phyloP scores from a whole-genome alignment of 2,888 invertebrate genomes.

The Lissocephala sabroskyi region DNA sequence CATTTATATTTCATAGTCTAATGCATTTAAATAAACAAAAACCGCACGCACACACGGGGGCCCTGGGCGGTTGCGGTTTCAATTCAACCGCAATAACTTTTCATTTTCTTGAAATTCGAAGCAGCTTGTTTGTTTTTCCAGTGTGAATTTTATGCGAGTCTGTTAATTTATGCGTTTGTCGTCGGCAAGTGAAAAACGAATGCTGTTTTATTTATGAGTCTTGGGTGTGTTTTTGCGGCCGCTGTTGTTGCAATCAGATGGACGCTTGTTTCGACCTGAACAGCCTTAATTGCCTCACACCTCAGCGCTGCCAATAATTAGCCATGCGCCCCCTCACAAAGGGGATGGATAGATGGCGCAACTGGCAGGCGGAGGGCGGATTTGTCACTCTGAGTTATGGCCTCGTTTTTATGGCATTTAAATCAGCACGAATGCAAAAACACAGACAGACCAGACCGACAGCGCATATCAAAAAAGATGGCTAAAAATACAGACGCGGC shows the following conservation, averaged over 20 bases:
- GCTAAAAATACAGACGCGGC: slow-evolving; percentile 33
- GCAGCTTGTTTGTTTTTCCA: slow-evolving; percentile 42
- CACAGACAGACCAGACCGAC: no score
- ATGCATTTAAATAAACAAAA: slow-evolving; percentile 28
- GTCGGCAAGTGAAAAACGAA: slow-evolving; percentile 9
- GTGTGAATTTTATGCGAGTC: slow-evolving; percentile 37
- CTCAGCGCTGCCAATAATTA: neutral
- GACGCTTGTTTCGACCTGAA: slow-evolving; percentile 34
- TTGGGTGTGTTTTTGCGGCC: slow-evolving; percentile 16
- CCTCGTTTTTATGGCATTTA: slow-evolving; percentile 23
- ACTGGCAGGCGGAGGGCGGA: no score
- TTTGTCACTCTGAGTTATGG: no score
- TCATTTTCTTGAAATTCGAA: slow-evolving; percentile 9
- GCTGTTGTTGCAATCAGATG: slow-evolving; percentile 31
- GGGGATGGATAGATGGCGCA: slow-evolving; percentile 7
- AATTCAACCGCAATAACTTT: slow-evolving; percentile 1
- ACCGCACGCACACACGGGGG: slow-evolving; percentile 16
- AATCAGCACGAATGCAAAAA: slow-evolving; percentile 31
- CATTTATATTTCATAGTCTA: slow-evolving; percentile 27
- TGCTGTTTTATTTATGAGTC: slow-evolving; percentile 17
- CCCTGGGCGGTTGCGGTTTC: slow-evolving; percentile 35
- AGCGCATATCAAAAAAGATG: slow-evolving; percentile 8
- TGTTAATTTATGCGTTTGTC: slow-evolving; percentile 41
- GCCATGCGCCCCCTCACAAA: neutral
- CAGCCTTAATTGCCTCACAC: slow-evolving; percentile 29